Evolutionary conservation across 2,113 vertebrate species (phyloP).

Genomic region (Fulmarus glacialis): DNA sequence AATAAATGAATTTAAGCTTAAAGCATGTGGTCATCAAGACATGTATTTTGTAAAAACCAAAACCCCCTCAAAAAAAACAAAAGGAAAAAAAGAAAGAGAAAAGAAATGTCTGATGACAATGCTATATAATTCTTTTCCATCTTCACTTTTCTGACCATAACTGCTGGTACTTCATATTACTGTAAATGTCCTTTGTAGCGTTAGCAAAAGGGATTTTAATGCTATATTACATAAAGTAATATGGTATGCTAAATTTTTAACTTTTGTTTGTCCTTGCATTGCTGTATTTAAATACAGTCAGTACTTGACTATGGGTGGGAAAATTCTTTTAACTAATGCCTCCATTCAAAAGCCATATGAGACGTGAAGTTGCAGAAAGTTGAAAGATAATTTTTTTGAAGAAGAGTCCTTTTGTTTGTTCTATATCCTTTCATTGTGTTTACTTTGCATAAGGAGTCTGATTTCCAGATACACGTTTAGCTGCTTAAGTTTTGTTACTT

Average conservation of each 20-base stretch:
- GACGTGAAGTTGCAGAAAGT: conserved; percentile 1
- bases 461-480: not conserved
- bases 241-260: not conserved
- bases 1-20: conserved; percentile 62
- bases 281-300: conserved; percentile 41
- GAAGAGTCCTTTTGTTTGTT: conserved; percentile 22
- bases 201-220: conserved; percentile 6
- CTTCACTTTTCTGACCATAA: conserved; percentile 21
- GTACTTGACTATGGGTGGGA: conserved; percentile 14
- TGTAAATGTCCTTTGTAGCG: conserved; percentile 16
- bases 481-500: conserved; percentile 22
- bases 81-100: not conserved
- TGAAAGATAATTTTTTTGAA: not conserved
- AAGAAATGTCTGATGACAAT: conserved; percentile 54
- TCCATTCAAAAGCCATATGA: conserved; percentile 58
- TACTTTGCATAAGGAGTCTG: conserved; percentile 5
- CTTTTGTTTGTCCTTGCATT: not conserved
- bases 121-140: conserved; percentile 31
- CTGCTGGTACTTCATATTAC: conserved; percentile 44
- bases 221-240: conserved; percentile 28
- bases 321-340: conserved; percentile 15
- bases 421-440: not conserved
- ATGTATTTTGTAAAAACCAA: conserved; percentile 62
- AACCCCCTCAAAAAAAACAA: not conserved
- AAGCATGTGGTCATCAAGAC: conserved; percentile 67